Evolutionary conservation across 2,113 vertebrate species (phyloP).

Genomic region (Pygoscelis adeliae): DNA sequence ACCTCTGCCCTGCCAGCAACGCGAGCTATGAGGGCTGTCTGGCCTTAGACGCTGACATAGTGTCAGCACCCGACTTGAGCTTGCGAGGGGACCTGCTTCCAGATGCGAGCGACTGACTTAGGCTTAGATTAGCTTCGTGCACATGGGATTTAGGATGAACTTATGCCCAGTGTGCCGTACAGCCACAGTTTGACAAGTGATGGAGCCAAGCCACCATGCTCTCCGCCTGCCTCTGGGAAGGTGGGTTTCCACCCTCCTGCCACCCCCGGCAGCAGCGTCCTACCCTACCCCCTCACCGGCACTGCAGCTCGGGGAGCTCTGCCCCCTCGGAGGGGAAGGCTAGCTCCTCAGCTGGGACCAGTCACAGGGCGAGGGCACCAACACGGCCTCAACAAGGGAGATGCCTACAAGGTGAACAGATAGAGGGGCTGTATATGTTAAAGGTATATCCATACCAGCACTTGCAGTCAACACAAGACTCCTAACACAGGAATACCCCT

Average conservation of each 20-base stretch:
- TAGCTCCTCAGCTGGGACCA: background rate
- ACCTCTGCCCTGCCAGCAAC: background rate
- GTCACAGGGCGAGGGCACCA: background rate
- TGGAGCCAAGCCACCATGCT: background rate
- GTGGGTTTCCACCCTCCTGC: background rate
- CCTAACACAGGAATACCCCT: background rate
- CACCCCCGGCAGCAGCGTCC: background rate
- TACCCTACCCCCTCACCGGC: no score
- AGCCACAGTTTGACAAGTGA: accelerated
- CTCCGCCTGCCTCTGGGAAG: background rate
- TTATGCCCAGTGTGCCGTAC: accelerated
- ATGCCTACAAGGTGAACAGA: background rate
- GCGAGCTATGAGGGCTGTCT: background rate
- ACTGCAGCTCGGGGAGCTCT: background rate
- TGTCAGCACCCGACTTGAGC: background rate
- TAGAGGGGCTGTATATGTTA: background rate
- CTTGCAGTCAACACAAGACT: background rate
- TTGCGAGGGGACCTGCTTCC: background rate
- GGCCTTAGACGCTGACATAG: accelerated
- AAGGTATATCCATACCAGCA: background rate
- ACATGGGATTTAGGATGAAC: background rate
- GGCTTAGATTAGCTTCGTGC: background rate
- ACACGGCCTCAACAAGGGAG: accelerated
- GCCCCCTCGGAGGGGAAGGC: background rate
- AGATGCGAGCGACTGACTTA: accelerated